phyloP scores from a whole-genome alignment of 2,113 vertebrate species.

The Leucopsar rothschildi region DNA sequence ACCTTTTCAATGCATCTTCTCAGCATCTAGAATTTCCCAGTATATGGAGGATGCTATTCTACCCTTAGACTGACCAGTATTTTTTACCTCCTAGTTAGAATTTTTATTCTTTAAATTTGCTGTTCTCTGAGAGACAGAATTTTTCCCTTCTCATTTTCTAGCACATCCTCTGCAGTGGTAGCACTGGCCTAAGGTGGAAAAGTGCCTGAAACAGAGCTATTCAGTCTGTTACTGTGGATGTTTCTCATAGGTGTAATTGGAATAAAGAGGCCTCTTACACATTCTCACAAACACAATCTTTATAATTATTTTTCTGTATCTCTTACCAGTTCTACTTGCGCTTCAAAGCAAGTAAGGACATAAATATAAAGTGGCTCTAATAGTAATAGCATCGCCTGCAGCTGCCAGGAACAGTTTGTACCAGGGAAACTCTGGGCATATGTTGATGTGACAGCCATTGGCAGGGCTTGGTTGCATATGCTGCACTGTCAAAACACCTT shows the following conservation, averaged over 20 bases:
- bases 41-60: neutral
- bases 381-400: neutral
- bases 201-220: neutral
- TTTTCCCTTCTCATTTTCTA: neutral
- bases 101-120: neutral
- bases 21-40: neutral
- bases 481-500: slow-evolving; percentile 7
- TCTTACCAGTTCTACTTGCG: neutral
- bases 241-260: neutral
- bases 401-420: slow-evolving; percentile 27
- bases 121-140: neutral
- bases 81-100: neutral
- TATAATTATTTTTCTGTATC: neutral
- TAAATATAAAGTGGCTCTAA: neutral
- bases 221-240: neutral
- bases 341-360: neutral
- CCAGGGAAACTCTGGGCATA: neutral
- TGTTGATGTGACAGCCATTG: slow-evolving; percentile 8
- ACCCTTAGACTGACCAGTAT: neutral
- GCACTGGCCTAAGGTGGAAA: neutral
- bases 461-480: neutral
- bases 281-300: neutral
- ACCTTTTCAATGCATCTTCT: neutral
- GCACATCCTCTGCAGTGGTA: neutral
- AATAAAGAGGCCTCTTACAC: neutral